A percentile compares a stretch with the other conserved stretches of the same genome.
Conservation (phyloP, 2,888 invertebrate species). For the Drosophila peninsularis region DNA sequence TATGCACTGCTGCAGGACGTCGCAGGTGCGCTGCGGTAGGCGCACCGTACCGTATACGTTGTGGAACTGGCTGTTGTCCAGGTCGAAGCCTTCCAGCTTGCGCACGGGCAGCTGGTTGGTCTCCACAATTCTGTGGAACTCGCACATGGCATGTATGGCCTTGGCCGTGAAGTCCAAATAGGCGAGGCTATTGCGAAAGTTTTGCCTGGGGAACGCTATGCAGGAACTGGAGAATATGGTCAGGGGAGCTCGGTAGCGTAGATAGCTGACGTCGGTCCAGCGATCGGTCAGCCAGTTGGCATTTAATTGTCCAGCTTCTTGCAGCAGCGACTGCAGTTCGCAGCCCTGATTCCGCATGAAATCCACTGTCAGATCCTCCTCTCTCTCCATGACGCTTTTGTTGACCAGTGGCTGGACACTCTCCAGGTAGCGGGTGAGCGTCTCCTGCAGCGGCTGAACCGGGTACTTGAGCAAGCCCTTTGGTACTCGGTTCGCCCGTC, state of each 20-base stretch:
- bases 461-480: constrained; percentile 86
- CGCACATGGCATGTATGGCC: constrained; percentile 85
- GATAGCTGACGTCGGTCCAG: constrained; percentile 94
- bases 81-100: constrained; percentile 90
- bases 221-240: constrained; percentile 95
- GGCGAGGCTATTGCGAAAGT: constrained; percentile 87
- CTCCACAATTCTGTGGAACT: constrained; percentile 80
- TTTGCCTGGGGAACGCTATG: constrained; percentile 90
- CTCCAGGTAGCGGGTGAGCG: constrained; percentile 90
- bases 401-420: constrained; percentile 92
- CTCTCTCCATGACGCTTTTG: constrained; percentile 88
- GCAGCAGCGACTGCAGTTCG: constrained; percentile 87
- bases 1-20: constrained; percentile 88
- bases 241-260: constrained; percentile 92
- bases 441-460: constrained; percentile 91
- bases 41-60: constrained; percentile 95
- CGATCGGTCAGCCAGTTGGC: constrained; percentile 95
- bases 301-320: constrained; percentile 87
- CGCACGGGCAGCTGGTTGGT: constrained; percentile 88
- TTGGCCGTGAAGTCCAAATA: constrained; percentile 89
- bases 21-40: constrained; percentile 88
- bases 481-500: neutral
- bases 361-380: constrained; percentile 87
- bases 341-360: constrained; percentile 73
- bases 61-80: constrained; percentile 97